Percentiles rank a stretch among this genome's conserved stretches.
Evolutionary conservation across 2,113 vertebrate species (phyloP).

Genomic region (Noctilio leporinus): DNA sequence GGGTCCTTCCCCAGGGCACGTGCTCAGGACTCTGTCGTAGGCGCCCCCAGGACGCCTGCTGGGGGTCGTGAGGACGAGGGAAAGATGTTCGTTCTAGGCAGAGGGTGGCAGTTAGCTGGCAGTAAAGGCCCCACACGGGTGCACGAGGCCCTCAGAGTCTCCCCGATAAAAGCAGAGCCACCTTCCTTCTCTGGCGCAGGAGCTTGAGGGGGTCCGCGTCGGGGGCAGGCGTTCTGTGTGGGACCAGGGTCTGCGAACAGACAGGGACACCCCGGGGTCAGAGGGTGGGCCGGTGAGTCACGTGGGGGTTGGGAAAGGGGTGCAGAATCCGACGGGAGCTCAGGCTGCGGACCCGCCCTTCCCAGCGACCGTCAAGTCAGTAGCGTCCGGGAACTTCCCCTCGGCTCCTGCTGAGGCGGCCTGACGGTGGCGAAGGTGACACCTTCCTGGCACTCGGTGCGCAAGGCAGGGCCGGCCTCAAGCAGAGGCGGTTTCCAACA

Average conservation of each 20-base stretch:
- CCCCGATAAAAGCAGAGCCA: no score
- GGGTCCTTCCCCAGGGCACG: no score
- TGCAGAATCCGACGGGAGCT: not conserved
- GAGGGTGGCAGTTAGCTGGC: rapidly evolving
- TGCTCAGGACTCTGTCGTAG: not conserved
- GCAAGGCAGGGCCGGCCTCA: not conserved
- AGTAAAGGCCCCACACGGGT: no score
- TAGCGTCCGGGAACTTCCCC: not conserved
- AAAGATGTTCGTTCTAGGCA: not conserved
- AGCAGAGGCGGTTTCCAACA: not conserved
- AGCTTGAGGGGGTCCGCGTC: no score
- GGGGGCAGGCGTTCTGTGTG: not conserved
- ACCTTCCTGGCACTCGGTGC: not conserved
- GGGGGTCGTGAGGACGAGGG: not conserved
- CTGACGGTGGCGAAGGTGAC: not conserved
- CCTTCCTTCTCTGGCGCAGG: no score
- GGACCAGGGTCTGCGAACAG: not conserved
- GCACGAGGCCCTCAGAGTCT: not conserved
- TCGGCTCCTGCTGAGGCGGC: not conserved
- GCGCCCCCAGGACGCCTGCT: rapidly evolving
- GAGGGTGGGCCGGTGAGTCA: not conserved
- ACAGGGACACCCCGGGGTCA: not conserved
- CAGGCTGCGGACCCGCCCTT: not conserved
- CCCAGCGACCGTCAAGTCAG: not conserved
- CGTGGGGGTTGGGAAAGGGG: not conserved